These are phyloP conservation scores for Fragum sueziense DNA, from an alignment of 2,888 invertebrate species.

Conservation along the genomic window DNA sequence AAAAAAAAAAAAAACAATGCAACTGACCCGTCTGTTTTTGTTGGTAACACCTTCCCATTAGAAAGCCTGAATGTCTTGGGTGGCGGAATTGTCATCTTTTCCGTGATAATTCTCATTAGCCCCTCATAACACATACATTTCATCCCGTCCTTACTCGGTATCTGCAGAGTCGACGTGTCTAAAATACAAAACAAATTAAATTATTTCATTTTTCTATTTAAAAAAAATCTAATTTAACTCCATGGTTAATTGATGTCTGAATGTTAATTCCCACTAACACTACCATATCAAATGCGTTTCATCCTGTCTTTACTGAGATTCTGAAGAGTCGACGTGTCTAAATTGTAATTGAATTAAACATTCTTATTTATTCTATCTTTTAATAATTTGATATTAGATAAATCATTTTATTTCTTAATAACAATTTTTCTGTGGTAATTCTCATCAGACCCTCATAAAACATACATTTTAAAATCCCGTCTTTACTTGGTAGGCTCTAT, in stretches of 20 bases:
- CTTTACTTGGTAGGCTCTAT: constrained; percentile 40
- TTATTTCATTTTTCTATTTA: neutral
- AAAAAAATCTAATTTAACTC: neutral
- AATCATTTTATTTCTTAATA: too few species aligned
- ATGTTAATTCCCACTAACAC: too few species aligned
- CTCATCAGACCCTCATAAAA: constrained; percentile 59
- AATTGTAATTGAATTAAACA: too few species aligned
- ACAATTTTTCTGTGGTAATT: constrained; percentile 40
- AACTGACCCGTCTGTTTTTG: neutral
- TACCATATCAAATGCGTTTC: too few species aligned
- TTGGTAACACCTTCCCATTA: neutral
- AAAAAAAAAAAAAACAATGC: too few species aligned
- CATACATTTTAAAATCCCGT: constrained; percentile 54
- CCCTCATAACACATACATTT: constrained; percentile 62
- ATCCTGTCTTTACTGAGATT: too few species aligned
- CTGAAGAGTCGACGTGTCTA: too few species aligned
- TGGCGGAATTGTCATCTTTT: constrained; percentile 37
- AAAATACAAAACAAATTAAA: neutral
- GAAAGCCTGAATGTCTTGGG: constrained; percentile 37
- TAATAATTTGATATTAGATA: too few species aligned
- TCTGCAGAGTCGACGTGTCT: neutral
- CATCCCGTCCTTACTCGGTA: constrained; percentile 43
- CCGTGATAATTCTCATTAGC: constrained; percentile 53
- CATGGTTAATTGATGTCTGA: too few species aligned
- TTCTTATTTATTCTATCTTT: too few species aligned